Conservation (phyloP, 2,888 invertebrate species). For the Tillus elongatus region DNA sequence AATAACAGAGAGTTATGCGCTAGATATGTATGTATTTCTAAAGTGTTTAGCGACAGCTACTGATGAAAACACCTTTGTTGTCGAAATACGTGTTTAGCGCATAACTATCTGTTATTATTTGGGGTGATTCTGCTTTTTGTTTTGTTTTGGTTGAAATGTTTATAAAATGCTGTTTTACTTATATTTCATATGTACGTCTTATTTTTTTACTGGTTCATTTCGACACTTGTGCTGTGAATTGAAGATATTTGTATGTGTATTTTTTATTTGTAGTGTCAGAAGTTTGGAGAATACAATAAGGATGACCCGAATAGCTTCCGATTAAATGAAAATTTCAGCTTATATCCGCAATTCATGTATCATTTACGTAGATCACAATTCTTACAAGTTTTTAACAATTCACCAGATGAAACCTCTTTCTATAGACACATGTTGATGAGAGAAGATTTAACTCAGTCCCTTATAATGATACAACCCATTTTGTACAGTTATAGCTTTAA, state of each 20-base stretch:
- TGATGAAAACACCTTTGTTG: too few species aligned
- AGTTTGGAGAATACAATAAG: slow-evolving; percentile 97
- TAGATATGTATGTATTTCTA: too few species aligned
- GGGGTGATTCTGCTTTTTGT: too few species aligned
- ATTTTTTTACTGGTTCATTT: slow-evolving; percentile 7
- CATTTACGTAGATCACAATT: slow-evolving; percentile 97
- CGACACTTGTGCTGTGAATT: too few species aligned
- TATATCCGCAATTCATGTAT: slow-evolving; percentile 99
- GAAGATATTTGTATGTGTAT: too few species aligned
- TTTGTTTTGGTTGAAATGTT: too few species aligned
- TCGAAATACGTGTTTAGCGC: too few species aligned
- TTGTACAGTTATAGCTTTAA: slow-evolving; percentile 97
- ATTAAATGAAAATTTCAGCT: slow-evolving; percentile 90
- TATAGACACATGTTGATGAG: slow-evolving; percentile 97
- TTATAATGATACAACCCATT: slow-evolving; percentile 99
- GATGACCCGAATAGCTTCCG: slow-evolving; percentile 96
- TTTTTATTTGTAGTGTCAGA: slow-evolving; percentile 73
- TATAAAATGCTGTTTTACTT: too few species aligned
- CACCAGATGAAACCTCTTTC: slow-evolving; percentile 98
- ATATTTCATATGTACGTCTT: background rate
- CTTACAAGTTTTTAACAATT: slow-evolving; percentile 98
- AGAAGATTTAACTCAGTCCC: slow-evolving; percentile 92
- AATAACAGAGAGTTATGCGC: too few species aligned
- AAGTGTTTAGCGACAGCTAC: too few species aligned
- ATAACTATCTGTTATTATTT: too few species aligned